Evolutionary conservation across 2,888 invertebrate genomes (phyloP), one percentile per base, ranked within the genome.

Genomic region (Eurytoma californica): DNA sequence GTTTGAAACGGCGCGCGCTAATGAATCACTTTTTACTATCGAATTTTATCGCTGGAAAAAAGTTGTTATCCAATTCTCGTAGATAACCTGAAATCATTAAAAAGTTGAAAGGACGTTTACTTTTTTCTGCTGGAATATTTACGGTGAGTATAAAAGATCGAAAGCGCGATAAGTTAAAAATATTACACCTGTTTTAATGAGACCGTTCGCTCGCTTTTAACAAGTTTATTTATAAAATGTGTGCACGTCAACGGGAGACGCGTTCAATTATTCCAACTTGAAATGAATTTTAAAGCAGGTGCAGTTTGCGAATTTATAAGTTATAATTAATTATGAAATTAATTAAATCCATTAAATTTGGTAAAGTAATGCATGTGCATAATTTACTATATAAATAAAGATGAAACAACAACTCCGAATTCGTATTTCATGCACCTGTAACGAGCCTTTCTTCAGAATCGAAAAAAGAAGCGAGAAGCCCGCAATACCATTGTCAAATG

Each of bases 401-500:
- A 9, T 0, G 9, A 7, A 39, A 39, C 39, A 39, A 39, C 39
- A 39, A 39, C 39, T 9, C 9, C 9, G 7, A 39, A 39, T 39
- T 9, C 9, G 9, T 9, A 39, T 39, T 39, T 39, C 39, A 7
- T 39, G 9, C 39, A 39, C 0, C 39, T 39, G 39, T 39, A 39
- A 39, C 39, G 39, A 1, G 39, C 9, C 39, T n/a, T 51, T n/a
- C 3, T 18, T 3, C 16, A 39, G 49, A 60, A 39, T 24, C 3
- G 18, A 30, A 63, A 63, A 28, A 63, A 5, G 39, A 13, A 47
- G n/a, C n/a, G 63, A 1, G 39, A 9, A 58, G 39, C 49, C 58
- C 51, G 55, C 30, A 66, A 72, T 72, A 30, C 47, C 47, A 55
- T 76, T 63, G 57, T 65, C 47, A 49, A 70, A 65, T 57, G 16